Evolutionary conservation across 1,140 invertebrate species (phyloP).

Genomic region (Listronotus oregonensis): DNA sequence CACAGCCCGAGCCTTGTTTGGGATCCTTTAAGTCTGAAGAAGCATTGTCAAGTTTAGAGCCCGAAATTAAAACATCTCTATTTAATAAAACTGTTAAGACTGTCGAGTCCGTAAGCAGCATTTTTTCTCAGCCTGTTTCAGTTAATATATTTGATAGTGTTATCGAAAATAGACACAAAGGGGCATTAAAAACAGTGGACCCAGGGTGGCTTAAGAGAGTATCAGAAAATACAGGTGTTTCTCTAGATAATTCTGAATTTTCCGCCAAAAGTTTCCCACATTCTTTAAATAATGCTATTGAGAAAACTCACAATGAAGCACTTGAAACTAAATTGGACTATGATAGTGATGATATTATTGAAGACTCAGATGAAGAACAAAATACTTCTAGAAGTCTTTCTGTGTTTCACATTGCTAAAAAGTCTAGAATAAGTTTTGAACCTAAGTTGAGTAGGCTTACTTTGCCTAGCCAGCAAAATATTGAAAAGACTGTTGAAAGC

Average conservation of each 20-base stretch:
- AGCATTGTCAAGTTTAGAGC: constrained; percentile 12
- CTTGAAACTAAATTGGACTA: constrained; percentile 39
- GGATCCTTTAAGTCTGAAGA: constrained; percentile 33
- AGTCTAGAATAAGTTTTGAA: constrained; percentile 45
- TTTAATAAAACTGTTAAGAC: constrained; percentile 39
- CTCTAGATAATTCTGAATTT: constrained; percentile 27
- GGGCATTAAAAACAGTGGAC: constrained; percentile 45
- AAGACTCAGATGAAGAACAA: constrained; percentile 66
- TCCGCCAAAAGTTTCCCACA: not conserved
- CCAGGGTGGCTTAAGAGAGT: constrained; percentile 52
- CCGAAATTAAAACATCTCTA: constrained; percentile 2
- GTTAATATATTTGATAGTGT: constrained; percentile 56
- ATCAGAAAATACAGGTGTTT: constrained; percentile 35
- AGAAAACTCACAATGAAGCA: constrained; percentile 19
- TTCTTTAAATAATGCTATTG: not conserved
- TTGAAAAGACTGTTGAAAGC: constrained; percentile 1
- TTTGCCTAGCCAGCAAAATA: not conserved
- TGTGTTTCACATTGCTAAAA: constrained; percentile 45
- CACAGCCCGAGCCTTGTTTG: constrained; percentile 32
- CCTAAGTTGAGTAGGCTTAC: constrained; percentile 5
- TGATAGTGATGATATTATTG: constrained; percentile 64
- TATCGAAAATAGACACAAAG: constrained; percentile 41
- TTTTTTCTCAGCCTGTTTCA: constrained; percentile 42
- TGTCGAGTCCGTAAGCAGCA: constrained; percentile 40
- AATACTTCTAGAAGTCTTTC: constrained; percentile 26